Conservation (phyloP, 2,113 vertebrate species). For the Dasyurus viverrinus region DNA sequence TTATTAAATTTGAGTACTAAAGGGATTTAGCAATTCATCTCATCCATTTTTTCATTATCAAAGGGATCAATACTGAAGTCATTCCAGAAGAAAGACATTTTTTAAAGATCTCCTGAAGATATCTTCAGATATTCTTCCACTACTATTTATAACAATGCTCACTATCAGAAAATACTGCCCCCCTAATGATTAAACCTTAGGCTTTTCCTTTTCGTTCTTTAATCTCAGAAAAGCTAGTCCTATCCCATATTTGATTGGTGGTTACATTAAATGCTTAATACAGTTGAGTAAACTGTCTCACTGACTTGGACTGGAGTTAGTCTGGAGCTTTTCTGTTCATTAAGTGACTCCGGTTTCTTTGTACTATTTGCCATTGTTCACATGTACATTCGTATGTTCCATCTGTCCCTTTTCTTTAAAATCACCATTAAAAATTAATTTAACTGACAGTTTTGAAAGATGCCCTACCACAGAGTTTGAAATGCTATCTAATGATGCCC, state of each 20-base stretch:
- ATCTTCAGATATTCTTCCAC: neutral
- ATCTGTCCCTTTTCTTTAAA: neutral
- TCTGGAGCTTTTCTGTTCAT: neutral
- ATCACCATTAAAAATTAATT: neutral
- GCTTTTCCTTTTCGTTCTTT: neutral
- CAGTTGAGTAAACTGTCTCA: neutral
- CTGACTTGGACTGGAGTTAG: neutral
- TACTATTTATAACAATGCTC: neutral
- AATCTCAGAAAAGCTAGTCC: neutral
- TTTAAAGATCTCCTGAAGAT: neutral
- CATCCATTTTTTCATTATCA: neutral
- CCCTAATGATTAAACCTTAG: neutral
- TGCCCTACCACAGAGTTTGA: neutral
- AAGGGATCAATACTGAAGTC: neutral
- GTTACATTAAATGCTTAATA: neutral
- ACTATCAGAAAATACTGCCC: neutral
- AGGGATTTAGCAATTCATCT: neutral
- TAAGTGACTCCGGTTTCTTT: accelerated
- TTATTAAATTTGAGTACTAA: neutral
- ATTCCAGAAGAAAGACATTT: neutral
- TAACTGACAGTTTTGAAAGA: neutral
- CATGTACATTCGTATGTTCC: accelerated
- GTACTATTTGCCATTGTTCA: neutral
- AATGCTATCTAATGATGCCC: neutral
- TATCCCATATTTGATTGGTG: neutral